Evolutionary conservation across 2,797 vertebrate species (phyloP), one percentile per base, ranked within the genome.

Genomic region (Chromobotia macracanthus): DNA sequence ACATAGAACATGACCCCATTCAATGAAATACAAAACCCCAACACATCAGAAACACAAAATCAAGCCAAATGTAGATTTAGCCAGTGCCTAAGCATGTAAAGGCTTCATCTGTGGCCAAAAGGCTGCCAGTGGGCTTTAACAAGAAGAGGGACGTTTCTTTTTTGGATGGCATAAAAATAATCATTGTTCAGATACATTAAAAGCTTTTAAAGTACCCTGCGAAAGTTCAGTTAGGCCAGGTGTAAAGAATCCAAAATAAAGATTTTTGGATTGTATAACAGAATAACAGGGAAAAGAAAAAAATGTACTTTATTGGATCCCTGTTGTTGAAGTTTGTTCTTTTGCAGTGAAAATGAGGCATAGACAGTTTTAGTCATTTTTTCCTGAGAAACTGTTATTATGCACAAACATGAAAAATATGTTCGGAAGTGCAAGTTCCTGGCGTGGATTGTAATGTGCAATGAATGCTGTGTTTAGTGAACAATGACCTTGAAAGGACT

Each of bases 1-100:
- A 61, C 64, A 73, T 58, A 6, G 55, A 69, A 63, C 28, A 44
- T 48, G 55, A 75, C 23, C 64, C 55, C 19, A 44, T 69, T 75
- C 13, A 35, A 31, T 69, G 48, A 53, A 75, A 69, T 19, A 61
- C 21, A 69, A 80, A 80, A 69, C 55, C 41, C 11, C 11, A 51
- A 41, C 18, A 53, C 19, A 61, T n/a, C 3, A 28, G 18, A 67
- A 74, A 5, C 58, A 74, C 75, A 56, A 74, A 48, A 63, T 13
- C 38, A 72, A 50, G 41, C 31, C 16, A 53, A 55, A n/a, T 25
- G 28, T 9, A 19, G 23, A 63, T 71, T 51, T 58, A 38, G n/a
- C 6, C 56, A 51, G 13, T 35, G 10, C 15, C 10, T 66, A 1
- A 44, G 21, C 64, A 41, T 44, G 19, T 61, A 13, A 56, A 21